Percentiles rank a stretch among this genome's conserved stretches.
These are phyloP conservation scores for Stenodera caucasica DNA, from an alignment of 2,888 invertebrate species.

Conservation along the genomic window DNA sequence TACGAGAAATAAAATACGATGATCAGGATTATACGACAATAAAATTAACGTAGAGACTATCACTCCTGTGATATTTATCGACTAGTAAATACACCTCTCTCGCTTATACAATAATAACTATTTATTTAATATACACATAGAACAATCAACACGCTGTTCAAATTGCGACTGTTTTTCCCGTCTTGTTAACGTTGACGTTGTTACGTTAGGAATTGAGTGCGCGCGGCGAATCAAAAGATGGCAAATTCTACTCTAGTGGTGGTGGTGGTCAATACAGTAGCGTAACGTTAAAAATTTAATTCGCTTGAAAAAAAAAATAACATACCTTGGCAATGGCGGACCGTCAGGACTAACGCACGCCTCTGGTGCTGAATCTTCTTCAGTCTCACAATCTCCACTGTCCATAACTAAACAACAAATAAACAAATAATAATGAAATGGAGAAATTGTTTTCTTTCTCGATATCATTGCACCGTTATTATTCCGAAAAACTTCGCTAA, in stretches of 20 bases:
- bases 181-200: not conserved
- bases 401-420: conserved; percentile 45
- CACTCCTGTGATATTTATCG: no score
- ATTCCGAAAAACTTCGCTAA: not conserved
- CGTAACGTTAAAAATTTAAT: conserved; percentile 28
- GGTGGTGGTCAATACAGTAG: conserved; percentile 30
- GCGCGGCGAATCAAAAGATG: conserved; percentile 19
- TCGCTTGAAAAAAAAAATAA: conserved; percentile 11
- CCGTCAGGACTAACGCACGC: conserved; percentile 52
- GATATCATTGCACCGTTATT: not conserved
- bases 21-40: no score
- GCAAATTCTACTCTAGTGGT: not conserved
- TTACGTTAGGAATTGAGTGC: conserved; percentile 26
- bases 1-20: no score
- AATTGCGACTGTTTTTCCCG: conserved; percentile 31
- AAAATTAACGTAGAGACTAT: no score
- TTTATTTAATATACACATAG: no score
- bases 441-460: not conserved
- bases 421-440: not conserved
- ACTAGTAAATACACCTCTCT: no score
- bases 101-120: no score
- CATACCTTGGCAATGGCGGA: conserved; percentile 50
- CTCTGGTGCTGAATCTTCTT: conserved; percentile 54
- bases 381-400: conserved; percentile 52
- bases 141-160: conserved; percentile 30